phyloP scores from a whole-genome alignment of 2,888 invertebrate genomes.

The Eudemis profundana region DNA sequence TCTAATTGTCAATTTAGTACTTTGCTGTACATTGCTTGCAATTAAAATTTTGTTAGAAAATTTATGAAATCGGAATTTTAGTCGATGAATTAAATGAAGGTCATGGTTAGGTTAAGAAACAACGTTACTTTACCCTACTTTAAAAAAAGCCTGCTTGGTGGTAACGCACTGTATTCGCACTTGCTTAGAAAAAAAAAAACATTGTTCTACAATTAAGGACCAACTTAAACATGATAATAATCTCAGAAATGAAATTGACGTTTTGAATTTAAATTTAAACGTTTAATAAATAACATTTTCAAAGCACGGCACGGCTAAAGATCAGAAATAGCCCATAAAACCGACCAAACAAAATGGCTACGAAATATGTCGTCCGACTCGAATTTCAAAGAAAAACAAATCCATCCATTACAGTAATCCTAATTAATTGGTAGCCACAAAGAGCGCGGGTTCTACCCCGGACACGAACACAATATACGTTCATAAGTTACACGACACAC shows the following conservation, averaged over 20 bases:
- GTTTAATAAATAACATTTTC: slow-evolving; percentile 4
- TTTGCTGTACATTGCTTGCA: no score
- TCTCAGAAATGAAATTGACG: neutral
- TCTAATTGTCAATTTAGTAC: no score
- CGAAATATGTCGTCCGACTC: slow-evolving; percentile 24
- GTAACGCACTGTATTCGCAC: no score
- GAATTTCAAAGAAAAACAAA: slow-evolving; percentile 40
- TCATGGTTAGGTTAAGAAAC: no score
- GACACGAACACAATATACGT: neutral
- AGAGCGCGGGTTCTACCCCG: slow-evolving; percentile 10
- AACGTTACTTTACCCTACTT: no score
- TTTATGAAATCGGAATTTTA: no score
- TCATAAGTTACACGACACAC: slow-evolving; percentile 20
- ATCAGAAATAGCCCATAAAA: slow-evolving; percentile 21
- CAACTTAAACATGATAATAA: no score
- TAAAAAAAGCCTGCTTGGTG: no score
- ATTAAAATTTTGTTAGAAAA: no score
- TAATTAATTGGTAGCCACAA: slow-evolving; percentile 44
- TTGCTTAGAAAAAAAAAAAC: no score
- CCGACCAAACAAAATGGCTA: slow-evolving; percentile 7
- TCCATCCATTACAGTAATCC: slow-evolving; percentile 42
- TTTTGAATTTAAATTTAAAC: no score
- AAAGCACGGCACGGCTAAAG: neutral
- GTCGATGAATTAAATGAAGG: no score
- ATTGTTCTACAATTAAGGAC: neutral